These are phyloP conservation scores for Andricus grossulariae DNA, from an alignment of 1,140 invertebrate species.

Conservation along the genomic window DNA sequence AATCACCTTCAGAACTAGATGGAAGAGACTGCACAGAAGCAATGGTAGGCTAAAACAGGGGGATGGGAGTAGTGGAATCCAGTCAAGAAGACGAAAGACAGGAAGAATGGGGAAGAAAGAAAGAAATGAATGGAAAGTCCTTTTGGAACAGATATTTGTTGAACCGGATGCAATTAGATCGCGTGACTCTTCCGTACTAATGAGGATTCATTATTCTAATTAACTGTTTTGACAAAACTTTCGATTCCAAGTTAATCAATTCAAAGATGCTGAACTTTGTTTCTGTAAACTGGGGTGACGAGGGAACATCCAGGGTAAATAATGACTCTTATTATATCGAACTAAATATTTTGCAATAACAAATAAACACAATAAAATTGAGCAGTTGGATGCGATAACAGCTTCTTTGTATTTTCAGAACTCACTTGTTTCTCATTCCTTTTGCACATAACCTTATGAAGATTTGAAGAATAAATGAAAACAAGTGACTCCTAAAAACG, in stretches of 20 bases:
- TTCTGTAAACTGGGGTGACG: background rate
- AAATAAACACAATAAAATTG: too few relatives aligned
- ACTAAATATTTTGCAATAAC: too few relatives aligned
- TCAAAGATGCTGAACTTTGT: background rate
- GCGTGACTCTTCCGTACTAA: constrained; percentile 56
- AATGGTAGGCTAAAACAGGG: constrained; percentile 47
- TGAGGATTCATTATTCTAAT: constrained; percentile 70
- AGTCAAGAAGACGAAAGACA: constrained; percentile 30
- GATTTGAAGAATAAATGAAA: too few relatives aligned
- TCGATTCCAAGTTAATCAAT: constrained; percentile 35
- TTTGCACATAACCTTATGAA: too few relatives aligned
- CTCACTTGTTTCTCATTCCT: too few relatives aligned
- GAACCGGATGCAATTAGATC: constrained; percentile 66
- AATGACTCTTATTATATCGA: too few relatives aligned
- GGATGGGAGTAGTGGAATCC: constrained; percentile 34
- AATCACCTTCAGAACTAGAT: constrained; percentile 56
- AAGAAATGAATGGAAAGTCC: constrained; percentile 40
- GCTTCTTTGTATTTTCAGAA: too few relatives aligned
- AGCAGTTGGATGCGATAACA: too few relatives aligned
- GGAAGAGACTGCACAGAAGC: constrained; percentile 38
- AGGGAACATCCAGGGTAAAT: background rate
- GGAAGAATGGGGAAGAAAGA: constrained; percentile 37
- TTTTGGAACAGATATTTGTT: constrained; percentile 65
- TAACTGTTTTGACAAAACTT: constrained; percentile 65
- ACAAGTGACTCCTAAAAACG: too few relatives aligned